phyloP scores from a whole-genome alignment of 2,888 invertebrate species.

The Ceramica pisi region DNA sequence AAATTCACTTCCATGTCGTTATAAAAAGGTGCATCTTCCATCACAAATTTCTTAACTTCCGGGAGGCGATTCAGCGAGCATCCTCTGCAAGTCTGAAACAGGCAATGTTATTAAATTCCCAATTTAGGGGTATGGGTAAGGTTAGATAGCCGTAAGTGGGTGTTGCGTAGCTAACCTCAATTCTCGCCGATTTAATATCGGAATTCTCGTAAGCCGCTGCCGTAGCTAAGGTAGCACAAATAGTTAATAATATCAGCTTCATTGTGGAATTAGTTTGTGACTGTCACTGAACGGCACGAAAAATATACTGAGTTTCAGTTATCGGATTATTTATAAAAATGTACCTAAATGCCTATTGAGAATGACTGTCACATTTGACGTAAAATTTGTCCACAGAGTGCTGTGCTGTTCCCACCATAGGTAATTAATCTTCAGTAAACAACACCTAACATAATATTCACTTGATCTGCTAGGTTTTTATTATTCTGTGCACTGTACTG shows the following conservation, averaged over 20 bases:
- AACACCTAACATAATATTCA: no score
- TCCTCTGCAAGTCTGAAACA: slow-evolving; percentile 93
- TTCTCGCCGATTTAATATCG: slow-evolving; percentile 84
- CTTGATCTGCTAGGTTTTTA: no score
- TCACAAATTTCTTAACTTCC: slow-evolving; percentile 92
- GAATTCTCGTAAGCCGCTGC: slow-evolving; percentile 75
- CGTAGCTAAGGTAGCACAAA: slow-evolving; percentile 69
- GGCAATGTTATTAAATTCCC: background rate
- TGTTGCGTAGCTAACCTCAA: slow-evolving; percentile 78
- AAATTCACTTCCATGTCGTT: slow-evolving; percentile 92
- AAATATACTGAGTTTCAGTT: slow-evolving; percentile 15
- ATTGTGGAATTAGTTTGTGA: slow-evolving; percentile 56
- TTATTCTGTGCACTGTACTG: no score
- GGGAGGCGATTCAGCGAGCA: slow-evolving; percentile 92
- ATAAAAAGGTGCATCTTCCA: slow-evolving; percentile 92
- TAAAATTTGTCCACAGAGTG: no score
- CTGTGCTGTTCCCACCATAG: no score
- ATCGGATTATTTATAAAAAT: background rate
- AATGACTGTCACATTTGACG: no score
- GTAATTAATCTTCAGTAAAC: no score
- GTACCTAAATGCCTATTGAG: background rate
- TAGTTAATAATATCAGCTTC: slow-evolving; percentile 67
- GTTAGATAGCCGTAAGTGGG: background rate
- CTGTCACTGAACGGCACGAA: slow-evolving; percentile 4
- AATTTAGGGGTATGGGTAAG: background rate